Evolutionary conservation across 2,797 vertebrate genomes (phyloP).

Genomic region (Novumbra hubbsi): DNA sequence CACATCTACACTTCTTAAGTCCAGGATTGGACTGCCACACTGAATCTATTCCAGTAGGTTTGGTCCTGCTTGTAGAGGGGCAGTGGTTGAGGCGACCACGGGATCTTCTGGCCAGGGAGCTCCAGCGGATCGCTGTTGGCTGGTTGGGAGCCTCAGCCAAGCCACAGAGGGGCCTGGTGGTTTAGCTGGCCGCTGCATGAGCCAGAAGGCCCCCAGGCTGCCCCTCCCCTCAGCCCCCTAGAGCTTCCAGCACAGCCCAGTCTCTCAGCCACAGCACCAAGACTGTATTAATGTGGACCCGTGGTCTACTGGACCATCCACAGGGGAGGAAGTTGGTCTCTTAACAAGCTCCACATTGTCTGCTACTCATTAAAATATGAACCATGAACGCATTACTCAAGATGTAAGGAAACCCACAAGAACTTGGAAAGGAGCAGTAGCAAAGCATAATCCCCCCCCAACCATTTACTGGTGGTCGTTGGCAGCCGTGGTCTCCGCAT

Average conservation of each 20-base stretch:
- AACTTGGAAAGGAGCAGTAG: slow-evolving; percentile 65
- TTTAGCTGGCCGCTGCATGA: slow-evolving; percentile 42
- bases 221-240: slow-evolving; percentile 36
- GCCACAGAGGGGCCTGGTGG: slow-evolving; percentile 44
- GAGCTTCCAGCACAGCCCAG: slow-evolving; percentile 37
- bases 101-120: slow-evolving; percentile 48
- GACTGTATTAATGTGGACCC: slow-evolving; percentile 18
- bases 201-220: slow-evolving; percentile 54
- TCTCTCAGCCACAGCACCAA: slow-evolving; percentile 6
- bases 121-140: neutral
- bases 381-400: slow-evolving; percentile 59
- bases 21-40: neutral
- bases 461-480: slow-evolving; percentile 56
- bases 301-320: slow-evolving; percentile 48
- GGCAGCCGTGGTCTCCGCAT: slow-evolving; percentile 47
- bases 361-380: slow-evolving; percentile 72
- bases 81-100: slow-evolving; percentile 28
- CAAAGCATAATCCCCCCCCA: slow-evolving; percentile 49
- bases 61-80: slow-evolving; percentile 9
- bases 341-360: slow-evolving; percentile 66
- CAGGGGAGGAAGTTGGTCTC: slow-evolving; percentile 59
- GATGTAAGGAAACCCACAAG: slow-evolving; percentile 63
- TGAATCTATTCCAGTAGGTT: neutral
- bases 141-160: slow-evolving; percentile 38
- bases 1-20: neutral